Evolutionary conservation across 2,888 invertebrate genomes (phyloP).

Genomic region (Limnephilus auricula): DNA sequence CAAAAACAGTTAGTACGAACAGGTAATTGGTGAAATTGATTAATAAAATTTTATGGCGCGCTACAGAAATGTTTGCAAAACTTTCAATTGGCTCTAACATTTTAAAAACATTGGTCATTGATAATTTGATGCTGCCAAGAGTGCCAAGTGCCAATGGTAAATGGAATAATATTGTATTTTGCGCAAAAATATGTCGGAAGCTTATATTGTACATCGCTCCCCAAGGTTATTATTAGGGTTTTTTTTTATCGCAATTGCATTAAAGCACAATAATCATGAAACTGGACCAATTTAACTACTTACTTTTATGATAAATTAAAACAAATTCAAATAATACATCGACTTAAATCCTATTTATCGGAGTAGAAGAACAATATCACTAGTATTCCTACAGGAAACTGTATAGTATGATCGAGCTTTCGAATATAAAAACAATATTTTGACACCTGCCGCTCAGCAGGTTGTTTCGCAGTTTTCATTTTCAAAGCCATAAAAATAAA

Average conservation of each 20-base stretch:
- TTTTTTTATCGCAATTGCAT: not conserved
- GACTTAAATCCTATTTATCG: not conserved
- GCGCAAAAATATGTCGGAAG: not conserved
- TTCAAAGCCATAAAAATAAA: not conserved
- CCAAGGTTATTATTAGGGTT: not conserved
- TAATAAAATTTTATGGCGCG: not conserved
- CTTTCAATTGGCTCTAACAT: not conserved
- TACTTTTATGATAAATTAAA: not conserved
- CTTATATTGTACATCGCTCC: not conserved
- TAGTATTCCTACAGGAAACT: not conserved
- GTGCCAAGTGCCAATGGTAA: not conserved
- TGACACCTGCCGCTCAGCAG: conserved; percentile 41
- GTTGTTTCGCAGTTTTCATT: conserved; percentile 21
- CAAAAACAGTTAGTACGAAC: not conserved
- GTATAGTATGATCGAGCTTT: not conserved
- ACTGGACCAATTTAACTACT: not conserved
- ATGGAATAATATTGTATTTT: not conserved
- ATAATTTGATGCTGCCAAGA: not conserved
- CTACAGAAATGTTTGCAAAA: not conserved
- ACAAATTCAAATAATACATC: not conserved
- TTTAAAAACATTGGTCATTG: not conserved
- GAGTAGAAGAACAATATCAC: not conserved
- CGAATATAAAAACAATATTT: conserved; percentile 23
- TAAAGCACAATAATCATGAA: not conserved
- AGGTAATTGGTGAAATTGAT: not conserved